Evolutionary conservation across 2,113 vertebrate species (phyloP), one percentile per base, ranked within the genome.

Genomic region (Cyprinodon tularosa): DNA sequence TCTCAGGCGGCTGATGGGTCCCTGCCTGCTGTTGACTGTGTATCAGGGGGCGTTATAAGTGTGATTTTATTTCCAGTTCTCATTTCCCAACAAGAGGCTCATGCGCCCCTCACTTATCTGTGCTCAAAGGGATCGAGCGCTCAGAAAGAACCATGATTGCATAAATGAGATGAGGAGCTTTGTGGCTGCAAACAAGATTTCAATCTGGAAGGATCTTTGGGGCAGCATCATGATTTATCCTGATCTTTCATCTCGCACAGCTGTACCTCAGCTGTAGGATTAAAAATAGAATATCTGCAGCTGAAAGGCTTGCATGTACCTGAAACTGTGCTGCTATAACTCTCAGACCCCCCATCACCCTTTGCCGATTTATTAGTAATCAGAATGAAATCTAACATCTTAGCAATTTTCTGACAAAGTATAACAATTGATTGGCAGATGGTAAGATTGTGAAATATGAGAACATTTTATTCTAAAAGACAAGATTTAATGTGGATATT

Each of bases 351-450:
- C 72, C 45, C 0, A 29, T 76, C 38, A 66, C 74, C 66, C 70
- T 71, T 38, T 65, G 36, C 62, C 74, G 57, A 65, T 80, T 74
- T 84, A 72, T 42, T 62, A 17, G 78, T 91, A 91, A 94, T 90
- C 88, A 89, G 76, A 14, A 53, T 29, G 42, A 63, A 79, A 68
- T 81, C 88, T 66, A 40, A 81, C 9, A 42, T 42, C 9, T 42
- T 9, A 42, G 42, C 42, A 42, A 9, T 4, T 42, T 42, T 42
- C 5, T 11, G 12, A 45, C 17, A 20, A 53, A 20, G 8, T 57
- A 20, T 57, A 20, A 57, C 20, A n/a, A 20, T 9, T 57, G 50
- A 57, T 42, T 42, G 42, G 9, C 4, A 42, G 4, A 42, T 10
- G 50, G 9, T 42, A 42, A 53, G 50, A 53, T 53, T 53, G 15